Base-by-base conservation (phyloP, 2,888 invertebrate species). In the Gonocerus acuteangulatus region DNA sequence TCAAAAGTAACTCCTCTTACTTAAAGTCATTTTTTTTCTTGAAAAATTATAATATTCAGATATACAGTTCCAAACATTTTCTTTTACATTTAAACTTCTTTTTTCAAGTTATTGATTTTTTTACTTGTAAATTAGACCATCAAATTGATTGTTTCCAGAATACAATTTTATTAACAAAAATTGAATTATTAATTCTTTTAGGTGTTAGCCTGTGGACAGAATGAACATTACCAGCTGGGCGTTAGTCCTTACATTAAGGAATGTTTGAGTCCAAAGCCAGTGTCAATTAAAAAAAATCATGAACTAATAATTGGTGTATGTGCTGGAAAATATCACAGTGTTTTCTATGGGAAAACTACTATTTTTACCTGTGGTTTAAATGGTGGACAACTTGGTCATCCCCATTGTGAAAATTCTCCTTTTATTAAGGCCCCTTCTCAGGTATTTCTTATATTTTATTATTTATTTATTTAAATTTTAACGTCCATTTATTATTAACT, bases 351-450 rank as follows among this genome's bases (percentile, higher is more conserved):
- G 13, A 56, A 61, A 19, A 48, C 19, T 54, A 64, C 64, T 45
- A 66, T 69, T 0, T 89, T 82, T 72, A 85, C 87, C 0, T 92
- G 88, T 85, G 93, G 93, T 1, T 76, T 82, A 2, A 89, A 93
- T 75, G 79, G 82, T 56, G 93, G 93, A 0, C 92, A 93, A 71
- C 75, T 92, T 69, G 90, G 89, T 1, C 86, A 86, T 66, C 76
- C 75, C 65, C 78, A 75, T 71, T 67, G 66, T 39, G 74, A 74
- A 15, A 39, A 49, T 36, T 45, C 48, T 15, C 48, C 60, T 7
- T 59, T 22, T 23, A 19, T 59, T 18, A 59, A 48, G 22, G 48
- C 54, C 34, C 71, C 71, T 18, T 65, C 65, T 56, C 60, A 66
- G 64, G 70, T 69, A 36, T 27, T 27, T n/a, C n/a, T n/a, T 27